Percentiles rank a stretch among this genome's conserved stretches.
phyloP scores from a whole-genome alignment of 1,140 invertebrate genomes.

The Sminthurinus signatus region DNA sequence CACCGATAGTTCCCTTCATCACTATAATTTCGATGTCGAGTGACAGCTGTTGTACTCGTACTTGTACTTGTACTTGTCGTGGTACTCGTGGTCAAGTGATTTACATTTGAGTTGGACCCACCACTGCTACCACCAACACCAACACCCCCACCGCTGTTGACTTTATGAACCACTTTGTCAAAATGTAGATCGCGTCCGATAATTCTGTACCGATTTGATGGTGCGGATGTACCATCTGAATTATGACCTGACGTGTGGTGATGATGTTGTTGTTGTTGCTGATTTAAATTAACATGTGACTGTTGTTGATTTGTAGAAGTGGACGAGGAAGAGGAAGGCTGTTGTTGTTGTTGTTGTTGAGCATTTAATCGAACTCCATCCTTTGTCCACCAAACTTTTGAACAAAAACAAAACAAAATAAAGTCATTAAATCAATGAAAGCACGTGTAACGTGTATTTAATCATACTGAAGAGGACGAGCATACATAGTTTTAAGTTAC shows the following conservation, averaged over 20 bases:
- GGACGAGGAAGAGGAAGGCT: slow-evolving; percentile 13
- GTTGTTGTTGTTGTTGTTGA: slow-evolving; percentile 14
- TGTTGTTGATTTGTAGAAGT: background rate
- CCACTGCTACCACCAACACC: background rate
- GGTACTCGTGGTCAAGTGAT: background rate
- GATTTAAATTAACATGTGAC: too few relatives aligned
- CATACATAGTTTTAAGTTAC: too few relatives aligned
- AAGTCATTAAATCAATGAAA: too few relatives aligned
- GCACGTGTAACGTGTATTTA: too few relatives aligned
- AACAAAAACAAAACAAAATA: too few relatives aligned
- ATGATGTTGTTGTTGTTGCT: slow-evolving; percentile 13
- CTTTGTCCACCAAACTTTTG: slow-evolving; percentile 38
- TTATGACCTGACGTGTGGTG: slow-evolving; percentile 6
- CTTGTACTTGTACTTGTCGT: background rate
- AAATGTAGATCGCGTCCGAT: slow-evolving; percentile 24
- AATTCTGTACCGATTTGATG: slow-evolving; percentile 3
- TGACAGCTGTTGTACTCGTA: background rate
- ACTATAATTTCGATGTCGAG: slow-evolving; percentile 19
- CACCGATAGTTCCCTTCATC: slow-evolving; percentile 38
- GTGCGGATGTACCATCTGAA: too few relatives aligned
- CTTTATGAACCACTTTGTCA: slow-evolving; percentile 37
- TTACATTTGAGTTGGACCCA: too few relatives aligned
- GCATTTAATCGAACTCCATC: slow-evolving; percentile 22
- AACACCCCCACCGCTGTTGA: slow-evolving; percentile 12
- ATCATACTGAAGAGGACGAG: too few relatives aligned